Evolutionary conservation across 2,888 invertebrate genomes (phyloP).

Genomic region (Eremobia ochroleuca): DNA sequence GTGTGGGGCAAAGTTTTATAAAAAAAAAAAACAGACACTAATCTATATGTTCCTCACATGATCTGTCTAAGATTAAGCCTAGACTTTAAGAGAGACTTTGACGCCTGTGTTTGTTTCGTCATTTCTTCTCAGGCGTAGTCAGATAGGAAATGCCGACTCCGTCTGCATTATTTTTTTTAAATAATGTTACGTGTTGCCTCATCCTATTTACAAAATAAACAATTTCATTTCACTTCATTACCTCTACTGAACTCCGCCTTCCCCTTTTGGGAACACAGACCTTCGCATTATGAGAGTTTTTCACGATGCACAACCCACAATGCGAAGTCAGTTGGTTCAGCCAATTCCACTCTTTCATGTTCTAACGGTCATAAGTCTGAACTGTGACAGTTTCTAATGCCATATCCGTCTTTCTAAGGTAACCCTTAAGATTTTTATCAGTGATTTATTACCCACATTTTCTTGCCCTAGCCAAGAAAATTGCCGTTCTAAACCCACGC

Average conservation of each 20-base stretch:
- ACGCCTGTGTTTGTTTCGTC: neutral
- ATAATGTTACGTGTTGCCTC: no score
- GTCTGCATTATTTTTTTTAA: neutral
- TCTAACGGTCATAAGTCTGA: neutral
- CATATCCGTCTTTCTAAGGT: conserved; percentile 3
- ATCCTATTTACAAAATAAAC: neutral
- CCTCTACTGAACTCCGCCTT: neutral
- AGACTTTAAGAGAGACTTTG: no score
- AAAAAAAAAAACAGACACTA: no score
- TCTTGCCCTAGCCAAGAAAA: conserved; percentile 34
- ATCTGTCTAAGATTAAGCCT: neutral
- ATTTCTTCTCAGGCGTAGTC: neutral
- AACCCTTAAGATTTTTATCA: conserved; percentile 43
- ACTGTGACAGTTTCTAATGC: neutral
- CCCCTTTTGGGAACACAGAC: accelerated
- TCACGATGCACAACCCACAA: neutral
- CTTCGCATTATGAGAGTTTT: neutral
- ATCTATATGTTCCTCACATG: no score
- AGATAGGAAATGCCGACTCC: neutral
- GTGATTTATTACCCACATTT: conserved; percentile 32
- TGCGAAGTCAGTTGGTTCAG: neutral
- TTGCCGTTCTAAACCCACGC: conserved; percentile 25
- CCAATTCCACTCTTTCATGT: neutral
- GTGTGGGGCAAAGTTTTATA: no score
- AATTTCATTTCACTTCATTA: neutral